phyloP scores from a whole-genome alignment of 2,888 invertebrate species.

The Agonopterix alstromeriana region DNA sequence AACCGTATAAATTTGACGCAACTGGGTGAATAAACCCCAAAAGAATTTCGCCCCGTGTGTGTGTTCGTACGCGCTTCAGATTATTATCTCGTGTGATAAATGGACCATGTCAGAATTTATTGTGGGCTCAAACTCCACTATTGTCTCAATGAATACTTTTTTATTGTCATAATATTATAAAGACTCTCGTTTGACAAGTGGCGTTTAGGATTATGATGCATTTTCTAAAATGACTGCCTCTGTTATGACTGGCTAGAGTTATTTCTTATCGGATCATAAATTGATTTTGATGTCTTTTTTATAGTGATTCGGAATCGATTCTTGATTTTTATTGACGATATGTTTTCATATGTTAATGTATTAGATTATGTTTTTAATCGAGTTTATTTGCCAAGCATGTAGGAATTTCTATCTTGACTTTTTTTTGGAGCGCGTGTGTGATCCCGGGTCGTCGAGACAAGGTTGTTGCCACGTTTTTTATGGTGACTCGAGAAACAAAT shows the following conservation, averaged over 20 bases:
- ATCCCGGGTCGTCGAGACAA: slow-evolving; percentile 14
- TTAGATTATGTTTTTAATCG: slow-evolving; percentile 41
- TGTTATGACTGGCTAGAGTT: slow-evolving; percentile 36
- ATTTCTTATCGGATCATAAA: slow-evolving; percentile 54
- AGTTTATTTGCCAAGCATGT: slow-evolving; percentile 22
- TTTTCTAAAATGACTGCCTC: slow-evolving; percentile 37
- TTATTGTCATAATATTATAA: slow-evolving; percentile 69
- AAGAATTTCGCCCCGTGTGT: slow-evolving; percentile 59
- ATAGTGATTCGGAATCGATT: slow-evolving; percentile 58
- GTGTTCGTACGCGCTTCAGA: slow-evolving; percentile 36
- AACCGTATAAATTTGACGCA: slow-evolving; percentile 37
- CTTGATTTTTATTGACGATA: slow-evolving; percentile 51
- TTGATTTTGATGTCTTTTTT: slow-evolving; percentile 68
- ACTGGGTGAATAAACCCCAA: slow-evolving; percentile 48
- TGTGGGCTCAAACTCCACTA: slow-evolving; percentile 61
- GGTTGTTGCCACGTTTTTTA: slow-evolving; percentile 32
- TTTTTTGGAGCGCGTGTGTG: slow-evolving; percentile 2
- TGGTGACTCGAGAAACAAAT: slow-evolving; percentile 6
- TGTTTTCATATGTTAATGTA: slow-evolving; percentile 68
- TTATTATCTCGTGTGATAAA: slow-evolving; percentile 70
- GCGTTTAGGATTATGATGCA: slow-evolving; percentile 62
- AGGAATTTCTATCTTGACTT: slow-evolving; percentile 14
- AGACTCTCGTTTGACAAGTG: slow-evolving; percentile 59
- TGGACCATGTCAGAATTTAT: slow-evolving; percentile 70
- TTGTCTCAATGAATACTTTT: slow-evolving; percentile 76